A percentile compares a stretch with the other conserved stretches of the same genome.
phyloP scores from a whole-genome alignment of 2,797 vertebrate species.

The Rhinoraja longicauda region DNA sequence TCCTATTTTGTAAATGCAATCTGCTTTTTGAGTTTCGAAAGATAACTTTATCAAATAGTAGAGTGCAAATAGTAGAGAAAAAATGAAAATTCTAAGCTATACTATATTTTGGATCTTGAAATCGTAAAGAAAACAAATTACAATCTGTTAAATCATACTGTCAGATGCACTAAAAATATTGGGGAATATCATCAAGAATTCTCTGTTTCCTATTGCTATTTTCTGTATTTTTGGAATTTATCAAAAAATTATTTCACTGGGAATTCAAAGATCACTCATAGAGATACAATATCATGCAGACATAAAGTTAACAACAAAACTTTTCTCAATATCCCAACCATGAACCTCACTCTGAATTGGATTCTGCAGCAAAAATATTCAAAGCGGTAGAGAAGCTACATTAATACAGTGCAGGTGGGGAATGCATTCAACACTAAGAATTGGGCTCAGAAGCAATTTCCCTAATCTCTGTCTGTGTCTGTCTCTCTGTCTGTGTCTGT shows the following conservation, averaged over 20 bases:
- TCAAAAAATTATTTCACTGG: neutral
- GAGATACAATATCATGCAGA: neutral
- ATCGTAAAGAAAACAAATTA: neutral
- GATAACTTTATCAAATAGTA: neutral
- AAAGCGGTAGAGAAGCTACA: neutral
- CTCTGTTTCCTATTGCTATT: neutral
- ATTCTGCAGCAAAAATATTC: neutral
- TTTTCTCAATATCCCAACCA: neutral
- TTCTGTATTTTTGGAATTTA: neutral
- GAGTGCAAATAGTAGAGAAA: neutral
- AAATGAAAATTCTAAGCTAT: neutral
- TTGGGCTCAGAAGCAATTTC: neutral
- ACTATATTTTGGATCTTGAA: neutral
- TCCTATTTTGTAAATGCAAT: neutral
- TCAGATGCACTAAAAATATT: neutral
- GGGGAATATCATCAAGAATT: neutral
- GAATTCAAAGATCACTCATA: neutral
- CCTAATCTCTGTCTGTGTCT: no score
- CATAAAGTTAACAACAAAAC: neutral
- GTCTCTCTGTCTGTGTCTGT: no score
- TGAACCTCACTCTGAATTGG: no score
- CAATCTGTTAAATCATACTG: neutral
- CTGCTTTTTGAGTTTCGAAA: neutral
- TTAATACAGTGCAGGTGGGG: neutral
- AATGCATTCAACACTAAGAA: neutral